Conservation (phyloP, 2,888 invertebrate genomes). For the Uloborus plumipes region DNA sequence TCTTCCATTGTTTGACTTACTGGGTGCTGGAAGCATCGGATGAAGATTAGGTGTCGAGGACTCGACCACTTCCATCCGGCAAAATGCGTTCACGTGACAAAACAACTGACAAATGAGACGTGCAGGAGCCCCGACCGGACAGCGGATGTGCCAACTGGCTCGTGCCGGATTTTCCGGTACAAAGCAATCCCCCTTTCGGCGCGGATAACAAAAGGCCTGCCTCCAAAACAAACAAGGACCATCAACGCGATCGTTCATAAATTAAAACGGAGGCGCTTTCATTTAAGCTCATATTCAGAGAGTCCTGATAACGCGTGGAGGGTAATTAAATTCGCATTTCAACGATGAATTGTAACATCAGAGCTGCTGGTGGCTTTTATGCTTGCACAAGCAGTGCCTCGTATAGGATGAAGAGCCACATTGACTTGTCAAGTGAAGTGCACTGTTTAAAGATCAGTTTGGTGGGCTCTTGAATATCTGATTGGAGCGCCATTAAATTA, state of each 20-base stretch:
- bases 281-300: not conserved
- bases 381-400: no score
- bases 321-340: slow-evolving; percentile 51
- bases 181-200: not conserved
- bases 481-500: no score
- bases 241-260: slow-evolving; percentile 1
- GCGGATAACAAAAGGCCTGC: slow-evolving; percentile 27
- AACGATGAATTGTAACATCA: slow-evolving; percentile 3
- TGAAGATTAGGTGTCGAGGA: no score
- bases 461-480: no score
- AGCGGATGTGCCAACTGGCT: slow-evolving; percentile 39
- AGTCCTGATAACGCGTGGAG: slow-evolving; percentile 9
- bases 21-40: no score
- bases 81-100: not conserved
- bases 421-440: no score
- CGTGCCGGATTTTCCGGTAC: slow-evolving; percentile 48
- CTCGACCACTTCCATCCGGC: no score
- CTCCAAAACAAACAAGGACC: slow-evolving; percentile 34
- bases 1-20: no score
- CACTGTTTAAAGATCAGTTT: no score
- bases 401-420: no score
- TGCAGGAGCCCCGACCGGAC: slow-evolving; percentile 18
- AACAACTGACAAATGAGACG: slow-evolving; percentile 7
- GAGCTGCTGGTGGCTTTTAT: not conserved
- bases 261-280: not conserved